Evolutionary conservation across 2,113 vertebrate genomes (phyloP).

Genomic region (Sphyrna mokarran): DNA sequence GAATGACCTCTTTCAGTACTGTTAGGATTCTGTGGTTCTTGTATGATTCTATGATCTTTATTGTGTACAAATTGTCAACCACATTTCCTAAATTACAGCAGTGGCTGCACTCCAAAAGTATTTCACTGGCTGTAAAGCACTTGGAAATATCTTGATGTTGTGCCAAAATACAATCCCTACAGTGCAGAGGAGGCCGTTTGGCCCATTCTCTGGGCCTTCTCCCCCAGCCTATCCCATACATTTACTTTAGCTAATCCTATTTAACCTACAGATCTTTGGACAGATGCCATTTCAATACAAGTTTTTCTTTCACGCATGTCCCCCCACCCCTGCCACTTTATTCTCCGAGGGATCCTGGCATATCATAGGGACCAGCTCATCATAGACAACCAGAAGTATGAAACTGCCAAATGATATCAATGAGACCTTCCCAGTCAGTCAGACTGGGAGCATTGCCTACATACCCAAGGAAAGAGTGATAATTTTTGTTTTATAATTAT

Average conservation of each 20-base stretch:
- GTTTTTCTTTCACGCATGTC: neutral
- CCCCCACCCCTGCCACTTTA: no score
- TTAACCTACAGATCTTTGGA: no score
- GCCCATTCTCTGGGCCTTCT: no score
- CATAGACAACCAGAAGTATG: neutral
- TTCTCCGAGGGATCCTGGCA: neutral
- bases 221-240: no score
- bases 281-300: neutral
- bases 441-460: neutral
- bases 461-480: neutral
- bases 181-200: no score
- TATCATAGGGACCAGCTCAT: neutral
- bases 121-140: neutral
- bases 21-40: no score
- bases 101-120: neutral
- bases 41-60: no score
- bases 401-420: neutral
- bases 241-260: no score
- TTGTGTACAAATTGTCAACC: neutral
- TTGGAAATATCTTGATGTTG: neutral
- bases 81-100: neutral
- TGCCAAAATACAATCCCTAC: no score
- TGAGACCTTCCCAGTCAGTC: neutral
- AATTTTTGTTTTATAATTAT: neutral
- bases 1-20: no score